Evolutionary conservation across 2,113 vertebrate genomes (phyloP), one percentile per base, ranked within the genome.

Genomic region (Cebus imitator): DNA sequence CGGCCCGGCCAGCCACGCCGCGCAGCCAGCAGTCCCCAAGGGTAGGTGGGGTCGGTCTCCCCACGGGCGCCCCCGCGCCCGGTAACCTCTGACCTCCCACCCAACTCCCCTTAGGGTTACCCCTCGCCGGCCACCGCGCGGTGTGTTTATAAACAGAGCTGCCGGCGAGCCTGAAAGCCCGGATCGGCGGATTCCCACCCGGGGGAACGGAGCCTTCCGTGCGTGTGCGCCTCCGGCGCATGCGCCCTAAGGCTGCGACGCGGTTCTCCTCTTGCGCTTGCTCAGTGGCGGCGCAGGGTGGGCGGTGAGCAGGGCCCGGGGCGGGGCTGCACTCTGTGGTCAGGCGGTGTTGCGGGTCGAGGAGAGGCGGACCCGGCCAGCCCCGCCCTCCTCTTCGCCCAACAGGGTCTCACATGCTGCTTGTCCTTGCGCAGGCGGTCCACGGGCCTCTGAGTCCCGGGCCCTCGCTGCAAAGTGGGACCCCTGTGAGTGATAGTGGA

Each of bases 91-190:
- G 90, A 96, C 96, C 98, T 78, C 57, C 57, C 23, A 85, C 87
- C 91, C 61, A 48, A 52, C 78, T 20, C 86, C 91, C 87, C 95
- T 81, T 61, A 84, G 84, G 79, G 89, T 94, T 86, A 30, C 82
- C 75, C 91, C 90, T 91, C 5, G 18, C 79, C 7, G 14, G 75
- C 18, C 32, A 89, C 87, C 91, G 87, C 86, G 68, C 97, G 10
- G 91, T 96, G 91, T 98, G 98, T 98, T 98, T 98, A 98, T 98
- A 98, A 98, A 98, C 98, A 98, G 97, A 98, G 75, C 64, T 94
- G 82, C 70, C 1, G 97, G 98, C 66, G 57, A 55, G 37, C 23
- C 48, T 30, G 3, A 98, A 98, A 98, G 10, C 97, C 93, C 96
- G 98, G 97, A 96, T 40, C 12, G 17, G 40, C 12, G 98, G 98